Evolutionary conservation across 2,797 vertebrate species (phyloP).

Genomic region (Saxicola maurus): DNA sequence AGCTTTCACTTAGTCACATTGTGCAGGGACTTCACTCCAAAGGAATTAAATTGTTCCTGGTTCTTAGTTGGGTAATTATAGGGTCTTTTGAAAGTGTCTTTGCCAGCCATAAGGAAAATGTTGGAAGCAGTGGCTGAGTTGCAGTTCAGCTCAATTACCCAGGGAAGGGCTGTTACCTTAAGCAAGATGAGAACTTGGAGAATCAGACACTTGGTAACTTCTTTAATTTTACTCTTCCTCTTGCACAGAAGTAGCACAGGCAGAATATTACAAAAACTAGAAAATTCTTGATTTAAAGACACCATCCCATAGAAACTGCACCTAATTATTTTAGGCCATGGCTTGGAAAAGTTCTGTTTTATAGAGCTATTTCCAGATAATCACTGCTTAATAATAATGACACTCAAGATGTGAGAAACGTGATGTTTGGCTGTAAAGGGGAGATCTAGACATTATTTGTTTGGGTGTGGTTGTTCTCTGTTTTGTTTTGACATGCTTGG

Average conservation of each 20-base stretch:
- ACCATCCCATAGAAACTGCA: rapidly evolving
- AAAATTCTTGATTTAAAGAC: not conserved
- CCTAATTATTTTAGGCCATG: not conserved
- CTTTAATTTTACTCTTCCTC: not conserved
- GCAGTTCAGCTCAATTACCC: rapidly evolving
- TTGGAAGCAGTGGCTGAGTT: not conserved
- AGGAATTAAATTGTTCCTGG: not conserved
- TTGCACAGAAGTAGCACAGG: not conserved
- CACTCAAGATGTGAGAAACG: not conserved
- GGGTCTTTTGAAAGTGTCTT: not conserved
- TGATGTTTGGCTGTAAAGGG: not conserved
- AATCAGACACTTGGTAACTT: not conserved
- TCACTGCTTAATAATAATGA: not conserved
- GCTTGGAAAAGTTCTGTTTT: not conserved
- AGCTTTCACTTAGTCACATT: rapidly evolving
- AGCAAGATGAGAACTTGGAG: not conserved
- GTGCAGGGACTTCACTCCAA: not conserved
- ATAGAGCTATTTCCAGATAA: not conserved
- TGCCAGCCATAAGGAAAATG: not conserved
- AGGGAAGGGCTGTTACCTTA: not conserved
- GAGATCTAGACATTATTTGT: rapidly evolving
- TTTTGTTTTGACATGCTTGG: not conserved
- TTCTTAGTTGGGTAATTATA: not conserved
- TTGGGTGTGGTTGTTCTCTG: not conserved
- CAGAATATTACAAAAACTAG: not conserved